A percentile compares a stretch with the other conserved stretches of the same genome.
These are phyloP conservation scores for Calameuta filiformis DNA, from an alignment of 2,888 invertebrate genomes.

Conservation along the genomic window DNA sequence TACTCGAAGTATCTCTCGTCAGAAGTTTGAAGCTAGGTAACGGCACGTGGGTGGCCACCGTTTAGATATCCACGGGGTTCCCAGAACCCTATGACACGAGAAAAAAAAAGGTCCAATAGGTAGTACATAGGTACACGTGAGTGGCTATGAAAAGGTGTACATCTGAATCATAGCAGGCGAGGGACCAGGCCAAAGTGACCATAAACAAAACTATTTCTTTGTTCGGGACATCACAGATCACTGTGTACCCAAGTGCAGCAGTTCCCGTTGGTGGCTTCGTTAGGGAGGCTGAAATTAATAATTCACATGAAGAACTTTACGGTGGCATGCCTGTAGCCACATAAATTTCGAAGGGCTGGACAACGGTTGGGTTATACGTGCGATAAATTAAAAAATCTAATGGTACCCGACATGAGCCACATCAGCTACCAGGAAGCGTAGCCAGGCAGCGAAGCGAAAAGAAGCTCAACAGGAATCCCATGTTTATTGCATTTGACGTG, in stretches of 20 bases:
- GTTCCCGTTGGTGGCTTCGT: not conserved
- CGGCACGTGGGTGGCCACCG: slow-evolving; percentile 54
- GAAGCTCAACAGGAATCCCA: not conserved
- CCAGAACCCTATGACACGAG: slow-evolving; percentile 25
- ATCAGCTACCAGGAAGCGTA: not conserved
- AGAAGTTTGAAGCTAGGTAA: slow-evolving; percentile 32
- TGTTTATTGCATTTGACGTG: not conserved
- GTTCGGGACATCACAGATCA: not conserved
- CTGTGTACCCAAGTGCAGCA: not conserved
- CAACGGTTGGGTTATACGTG: not conserved
- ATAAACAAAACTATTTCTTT: slow-evolving; percentile 3
- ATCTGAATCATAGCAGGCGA: slow-evolving; percentile 28
- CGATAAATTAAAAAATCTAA: not conserved
- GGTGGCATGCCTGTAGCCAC: not conserved
- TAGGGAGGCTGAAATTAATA: not conserved
- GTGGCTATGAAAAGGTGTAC: slow-evolving; percentile 37
- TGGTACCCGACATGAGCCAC: not conserved
- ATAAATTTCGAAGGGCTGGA: not conserved
- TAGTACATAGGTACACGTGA: slow-evolving; percentile 22
- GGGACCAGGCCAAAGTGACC: not conserved
- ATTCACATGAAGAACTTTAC: not conserved
- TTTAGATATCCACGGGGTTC: slow-evolving; percentile 30
- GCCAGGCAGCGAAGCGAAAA: not conserved
- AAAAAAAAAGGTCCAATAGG: slow-evolving; percentile 27
- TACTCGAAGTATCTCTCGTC: slow-evolving; percentile 50